Evolutionary conservation across 2,888 invertebrate species (phyloP).

Genomic region (Microctonus aethiopoides): DNA sequence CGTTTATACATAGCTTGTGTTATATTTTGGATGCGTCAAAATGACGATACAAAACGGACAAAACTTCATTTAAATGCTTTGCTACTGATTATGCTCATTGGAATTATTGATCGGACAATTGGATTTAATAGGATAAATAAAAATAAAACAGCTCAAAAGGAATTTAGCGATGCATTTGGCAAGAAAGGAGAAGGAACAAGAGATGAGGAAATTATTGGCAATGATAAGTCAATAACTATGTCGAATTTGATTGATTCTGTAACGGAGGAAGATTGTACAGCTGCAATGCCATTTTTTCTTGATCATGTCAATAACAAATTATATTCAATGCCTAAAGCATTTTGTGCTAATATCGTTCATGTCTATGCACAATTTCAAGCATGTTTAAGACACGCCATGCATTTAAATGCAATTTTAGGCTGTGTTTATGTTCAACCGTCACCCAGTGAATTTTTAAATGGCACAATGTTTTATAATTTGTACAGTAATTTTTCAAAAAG

Average conservation of each 20-base stretch:
- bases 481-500: slow-evolving; percentile 73
- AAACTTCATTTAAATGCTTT: slow-evolving; percentile 71
- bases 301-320: slow-evolving; percentile 72
- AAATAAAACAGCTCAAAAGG: slow-evolving; percentile 60
- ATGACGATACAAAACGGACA: slow-evolving; percentile 63
- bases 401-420: slow-evolving; percentile 75
- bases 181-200: slow-evolving; percentile 50
- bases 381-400: slow-evolving; percentile 71
- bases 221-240: slow-evolving; percentile 39
- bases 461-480: slow-evolving; percentile 82
- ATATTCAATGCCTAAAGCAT: slow-evolving; percentile 70
- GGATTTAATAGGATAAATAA: slow-evolving; percentile 70
- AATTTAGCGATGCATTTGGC: slow-evolving; percentile 65
- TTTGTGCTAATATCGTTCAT: slow-evolving; percentile 72
- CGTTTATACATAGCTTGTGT: slow-evolving; percentile 72
- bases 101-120: slow-evolving; percentile 71
- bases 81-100: slow-evolving; percentile 71
- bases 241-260: slow-evolving; percentile 65
- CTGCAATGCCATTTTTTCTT: slow-evolving; percentile 72
- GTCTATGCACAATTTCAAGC: slow-evolving; percentile 77
- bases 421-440: slow-evolving; percentile 71
- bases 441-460: slow-evolving; percentile 77
- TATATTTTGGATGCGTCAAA: slow-evolving; percentile 71
- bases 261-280: slow-evolving; percentile 71
- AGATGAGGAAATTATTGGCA: neutral